Evolutionary conservation across 2,113 vertebrate genomes (phyloP).

Genomic region (Colaptes auratus): DNA sequence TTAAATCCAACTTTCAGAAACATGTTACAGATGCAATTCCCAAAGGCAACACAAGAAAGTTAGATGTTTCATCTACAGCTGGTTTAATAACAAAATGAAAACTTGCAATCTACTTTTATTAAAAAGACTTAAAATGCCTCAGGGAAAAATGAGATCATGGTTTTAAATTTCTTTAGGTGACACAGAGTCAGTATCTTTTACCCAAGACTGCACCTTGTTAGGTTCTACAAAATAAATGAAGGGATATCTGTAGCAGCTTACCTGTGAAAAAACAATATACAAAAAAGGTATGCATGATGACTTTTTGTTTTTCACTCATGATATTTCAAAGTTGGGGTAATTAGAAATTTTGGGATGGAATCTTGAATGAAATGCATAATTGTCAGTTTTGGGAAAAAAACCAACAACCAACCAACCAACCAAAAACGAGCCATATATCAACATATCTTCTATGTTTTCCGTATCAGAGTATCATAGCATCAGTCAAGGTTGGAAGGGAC

Average conservation of each 20-base stretch:
- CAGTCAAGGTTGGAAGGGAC: too few relatives aligned
- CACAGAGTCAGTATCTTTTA: slow-evolving; percentile 20
- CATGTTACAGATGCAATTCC: slow-evolving; percentile 39
- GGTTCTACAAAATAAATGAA: slow-evolving; percentile 1
- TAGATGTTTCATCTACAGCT: slow-evolving; percentile 56
- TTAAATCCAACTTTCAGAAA: slow-evolving; percentile 38
- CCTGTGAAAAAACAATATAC: neutral
- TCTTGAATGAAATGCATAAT: neutral
- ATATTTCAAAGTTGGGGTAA: neutral
- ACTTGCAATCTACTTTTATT: slow-evolving; percentile 57
- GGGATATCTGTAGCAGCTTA: neutral
- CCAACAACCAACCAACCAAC: too few relatives aligned
- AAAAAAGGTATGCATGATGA: neutral
- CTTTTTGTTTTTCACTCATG: neutral
- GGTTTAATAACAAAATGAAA: slow-evolving; percentile 68
- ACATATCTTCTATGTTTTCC: neutral
- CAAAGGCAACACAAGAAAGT: slow-evolving; percentile 51
- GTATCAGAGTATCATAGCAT: too few relatives aligned
- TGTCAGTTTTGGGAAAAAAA: neutral
- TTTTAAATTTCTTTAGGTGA: slow-evolving; percentile 61
- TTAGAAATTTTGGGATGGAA: neutral
- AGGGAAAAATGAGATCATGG: slow-evolving; percentile 54
- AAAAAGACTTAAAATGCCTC: slow-evolving; percentile 60
- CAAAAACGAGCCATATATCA: neutral
- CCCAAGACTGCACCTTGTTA: neutral